A percentile compares a stretch with the other conserved stretches of the same genome.
phyloP scores from a whole-genome alignment of 1,140 invertebrate genomes.

The Papilio dardanus region DNA sequence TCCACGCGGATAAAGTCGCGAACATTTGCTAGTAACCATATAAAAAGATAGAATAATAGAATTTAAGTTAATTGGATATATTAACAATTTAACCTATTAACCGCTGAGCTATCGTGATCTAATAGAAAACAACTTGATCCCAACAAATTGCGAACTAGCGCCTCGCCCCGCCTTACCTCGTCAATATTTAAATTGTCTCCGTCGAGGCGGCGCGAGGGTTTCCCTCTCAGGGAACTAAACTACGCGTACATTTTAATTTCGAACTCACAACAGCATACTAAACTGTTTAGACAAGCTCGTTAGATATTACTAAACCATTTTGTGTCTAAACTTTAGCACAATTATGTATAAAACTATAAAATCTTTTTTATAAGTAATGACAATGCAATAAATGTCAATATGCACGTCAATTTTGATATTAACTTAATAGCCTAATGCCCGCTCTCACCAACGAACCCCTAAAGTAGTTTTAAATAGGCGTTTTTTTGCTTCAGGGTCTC shows the following conservation, averaged over 20 bases:
- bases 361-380: background rate
- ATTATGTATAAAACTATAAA: background rate
- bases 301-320: background rate
- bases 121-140: conserved; percentile 15
- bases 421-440: too few species aligned
- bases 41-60: too few species aligned
- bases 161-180: background rate
- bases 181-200: conserved; percentile 24
- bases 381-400: too few species aligned
- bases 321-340: background rate
- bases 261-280: conserved; percentile 8
- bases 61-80: too few species aligned
- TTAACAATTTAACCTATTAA: background rate
- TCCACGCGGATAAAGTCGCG: too few species aligned
- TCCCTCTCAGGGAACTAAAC: background rate
- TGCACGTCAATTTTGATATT: too few species aligned
- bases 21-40: too few species aligned
- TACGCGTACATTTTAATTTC: conserved; percentile 16
- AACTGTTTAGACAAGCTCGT: conserved; percentile 1
- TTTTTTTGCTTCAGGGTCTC: too few species aligned
- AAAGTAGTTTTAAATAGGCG: too few species aligned
- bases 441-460: too few species aligned
- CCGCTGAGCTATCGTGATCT: background rate
- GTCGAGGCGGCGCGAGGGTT: background rate
- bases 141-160: conserved; percentile 17